Evolutionary conservation across 2,113 vertebrate species (phyloP), one percentile per base, ranked within the genome.

Genomic region (Cyanoderma ruficeps): DNA sequence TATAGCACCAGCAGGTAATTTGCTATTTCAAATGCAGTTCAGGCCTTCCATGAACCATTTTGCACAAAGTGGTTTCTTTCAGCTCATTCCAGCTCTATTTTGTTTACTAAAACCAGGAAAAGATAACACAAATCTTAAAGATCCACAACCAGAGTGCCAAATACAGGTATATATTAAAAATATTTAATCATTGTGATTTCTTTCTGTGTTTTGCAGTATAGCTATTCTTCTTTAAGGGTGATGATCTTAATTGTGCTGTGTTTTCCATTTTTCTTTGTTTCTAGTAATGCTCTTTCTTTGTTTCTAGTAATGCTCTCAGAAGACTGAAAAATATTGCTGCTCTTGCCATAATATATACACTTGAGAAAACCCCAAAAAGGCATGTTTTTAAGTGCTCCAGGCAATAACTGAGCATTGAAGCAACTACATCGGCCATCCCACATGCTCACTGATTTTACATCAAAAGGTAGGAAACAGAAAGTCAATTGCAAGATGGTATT

Each of bases 301-400:
- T 42, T 90, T 31, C 9, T 56, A 44, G 28, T 86, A 37, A 31
- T 87, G 42, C 24, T 94, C 60, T 91, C 30, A 2, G 46, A 96
- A 91, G 50, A 81, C 55, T 81, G 72, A 89, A 93, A 84, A 87
- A 83, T 94, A 74, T 83, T 92, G 8, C 55, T 81, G 39, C 55
- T 72, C 49, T 90, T 90, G 41, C 28, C 17, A 19, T 86, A 86
- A 72, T 31, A 80, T 23, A 64, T 65, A 71, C 57, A 41, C 67
- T 77, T 83, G 83, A 86, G 76, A 83, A 90, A 93, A 83, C 57
- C 82, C 33, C 33, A 37, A 53, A 78, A 81, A 87, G 9, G 21
- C 18, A 8, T 18, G 23, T 46, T 76, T 88, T 67, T 68, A 83
- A 93, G 24, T 23, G 80, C 17, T 76, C n/a, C 55, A 47, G 50